These are phyloP conservation scores for Artemia sinica DNA, from an alignment of 2,888 invertebrate genomes.

Conservation along the genomic window DNA sequence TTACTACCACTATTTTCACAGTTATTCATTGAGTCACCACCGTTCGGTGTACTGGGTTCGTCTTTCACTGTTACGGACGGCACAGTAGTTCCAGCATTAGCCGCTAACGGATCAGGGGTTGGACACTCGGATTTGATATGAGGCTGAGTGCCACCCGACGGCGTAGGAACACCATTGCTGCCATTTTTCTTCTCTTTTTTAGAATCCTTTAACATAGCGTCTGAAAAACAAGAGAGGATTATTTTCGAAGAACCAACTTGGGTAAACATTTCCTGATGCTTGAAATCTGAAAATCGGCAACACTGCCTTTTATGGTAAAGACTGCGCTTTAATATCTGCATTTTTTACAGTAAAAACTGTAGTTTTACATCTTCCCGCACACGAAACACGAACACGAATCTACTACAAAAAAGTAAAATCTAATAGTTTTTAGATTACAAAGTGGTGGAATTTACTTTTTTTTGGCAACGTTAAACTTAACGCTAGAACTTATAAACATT, in stretches of 20 bases:
- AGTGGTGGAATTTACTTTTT: too few relatives aligned
- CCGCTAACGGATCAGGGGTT: conserved; percentile 8
- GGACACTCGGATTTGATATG: neutral
- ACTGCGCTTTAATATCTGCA: too few relatives aligned
- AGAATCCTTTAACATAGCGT: conserved; percentile 3
- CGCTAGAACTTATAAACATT: too few relatives aligned
- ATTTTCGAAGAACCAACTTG: neutral
- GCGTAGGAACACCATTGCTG: neutral
- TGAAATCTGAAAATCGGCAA: too few relatives aligned
- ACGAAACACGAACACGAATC: too few relatives aligned
- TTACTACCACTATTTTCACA: conserved; percentile 13
- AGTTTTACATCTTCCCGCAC: too few relatives aligned
- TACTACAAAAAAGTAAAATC: too few relatives aligned
- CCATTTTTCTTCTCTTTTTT: conserved; percentile 10
- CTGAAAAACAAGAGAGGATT: neutral
- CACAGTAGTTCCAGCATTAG: conserved; percentile 7
- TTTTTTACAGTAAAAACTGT: too few relatives aligned
- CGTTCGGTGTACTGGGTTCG: neutral
- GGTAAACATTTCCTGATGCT: neutral
- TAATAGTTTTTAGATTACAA: too few relatives aligned
- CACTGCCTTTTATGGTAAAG: too few relatives aligned
- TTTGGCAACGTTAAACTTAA: too few relatives aligned
- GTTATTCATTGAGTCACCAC: conserved; percentile 1
- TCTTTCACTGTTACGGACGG: conserved; percentile 9
- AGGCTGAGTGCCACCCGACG: neutral